These are phyloP conservation scores for Pycnonotus jocosus DNA, from an alignment of 2,113 vertebrate genomes.

Conservation along the genomic window DNA sequence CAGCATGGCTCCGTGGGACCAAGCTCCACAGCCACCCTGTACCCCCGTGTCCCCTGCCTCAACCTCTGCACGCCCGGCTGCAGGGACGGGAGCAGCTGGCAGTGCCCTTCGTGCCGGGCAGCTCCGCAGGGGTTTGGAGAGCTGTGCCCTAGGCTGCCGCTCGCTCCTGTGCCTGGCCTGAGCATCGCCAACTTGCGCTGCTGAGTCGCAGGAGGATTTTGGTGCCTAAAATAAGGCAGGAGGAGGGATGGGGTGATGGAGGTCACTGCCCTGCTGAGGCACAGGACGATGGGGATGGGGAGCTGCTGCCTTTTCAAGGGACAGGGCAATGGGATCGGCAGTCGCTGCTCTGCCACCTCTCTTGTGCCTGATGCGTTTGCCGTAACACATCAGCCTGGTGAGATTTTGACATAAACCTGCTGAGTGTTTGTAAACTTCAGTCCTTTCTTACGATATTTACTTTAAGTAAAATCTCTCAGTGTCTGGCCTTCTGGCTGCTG, in stretches of 20 bases:
- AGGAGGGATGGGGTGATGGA: not conserved
- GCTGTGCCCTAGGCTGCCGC: not conserved
- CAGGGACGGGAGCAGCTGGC: not conserved
- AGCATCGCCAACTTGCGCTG: fast-evolving
- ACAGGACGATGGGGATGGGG: not conserved
- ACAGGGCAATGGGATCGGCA: not conserved
- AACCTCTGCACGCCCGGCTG: fast-evolving
- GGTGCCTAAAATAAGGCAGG: not conserved
- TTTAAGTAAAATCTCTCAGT: fast-evolving
- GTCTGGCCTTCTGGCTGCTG: not conserved
- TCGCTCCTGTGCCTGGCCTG: fast-evolving
- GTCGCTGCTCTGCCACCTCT: fast-evolving
- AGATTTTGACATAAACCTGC: not conserved
- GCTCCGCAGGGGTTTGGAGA: not conserved
- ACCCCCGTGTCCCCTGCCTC: not conserved
- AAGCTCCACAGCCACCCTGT: not conserved
- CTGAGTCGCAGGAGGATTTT: not conserved
- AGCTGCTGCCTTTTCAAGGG: not conserved
- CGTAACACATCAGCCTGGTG: fast-evolving
- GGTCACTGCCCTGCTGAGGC: not conserved
- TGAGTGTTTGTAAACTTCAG: not conserved
- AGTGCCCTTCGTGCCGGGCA: fast-evolving
- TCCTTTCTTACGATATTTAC: fast-evolving
- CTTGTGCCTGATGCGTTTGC: not conserved
- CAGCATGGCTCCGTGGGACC: not conserved